A percentile compares a stretch with the other conserved stretches of the same genome.
Evolutionary conservation across 2,113 vertebrate species (phyloP).

Genomic region (Zosterops borbonicus): DNA sequence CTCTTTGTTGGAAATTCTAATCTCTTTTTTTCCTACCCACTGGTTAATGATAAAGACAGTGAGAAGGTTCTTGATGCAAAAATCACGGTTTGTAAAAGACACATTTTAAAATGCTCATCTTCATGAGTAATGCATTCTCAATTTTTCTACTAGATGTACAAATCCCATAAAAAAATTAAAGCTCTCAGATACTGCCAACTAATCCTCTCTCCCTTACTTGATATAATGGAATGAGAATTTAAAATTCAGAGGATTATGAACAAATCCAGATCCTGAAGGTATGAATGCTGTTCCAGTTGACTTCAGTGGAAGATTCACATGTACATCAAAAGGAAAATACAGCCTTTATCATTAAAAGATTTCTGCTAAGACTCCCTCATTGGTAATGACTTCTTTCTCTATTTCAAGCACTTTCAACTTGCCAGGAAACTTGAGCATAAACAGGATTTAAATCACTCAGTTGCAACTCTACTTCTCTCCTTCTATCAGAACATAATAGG

Average conservation of each 20-base stretch:
- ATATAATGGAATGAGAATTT: slow-evolving; percentile 45
- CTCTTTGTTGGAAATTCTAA: neutral
- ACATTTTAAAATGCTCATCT: neutral
- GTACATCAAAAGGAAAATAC: neutral
- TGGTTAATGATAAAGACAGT: neutral
- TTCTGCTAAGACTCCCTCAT: neutral
- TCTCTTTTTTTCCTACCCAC: neutral
- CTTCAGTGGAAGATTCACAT: slow-evolving; percentile 7
- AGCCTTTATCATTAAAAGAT: slow-evolving; percentile 14
- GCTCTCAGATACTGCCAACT: neutral
- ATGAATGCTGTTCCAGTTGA: slow-evolving; percentile 36
- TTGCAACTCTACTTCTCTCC: neutral
- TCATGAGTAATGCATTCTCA: neutral
- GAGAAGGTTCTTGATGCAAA: neutral
- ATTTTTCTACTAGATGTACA: slow-evolving; percentile 13
- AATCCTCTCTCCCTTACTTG: slow-evolving; percentile 31
- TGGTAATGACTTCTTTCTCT: neutral
- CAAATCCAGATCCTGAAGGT: slow-evolving; percentile 27
- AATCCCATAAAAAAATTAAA: slow-evolving; percentile 44
- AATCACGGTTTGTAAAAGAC: neutral
- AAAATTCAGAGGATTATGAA: slow-evolving; percentile 52
- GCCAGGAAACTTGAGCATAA: slow-evolving; percentile 48
- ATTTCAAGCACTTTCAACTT: slow-evolving; percentile 23
- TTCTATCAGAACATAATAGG: slow-evolving; percentile 19
- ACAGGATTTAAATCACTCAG: slow-evolving; percentile 29